Evolutionary conservation across 2,797 vertebrate species (phyloP), one percentile per base, ranked within the genome.

Genomic region (Megaceryle alcyon): DNA sequence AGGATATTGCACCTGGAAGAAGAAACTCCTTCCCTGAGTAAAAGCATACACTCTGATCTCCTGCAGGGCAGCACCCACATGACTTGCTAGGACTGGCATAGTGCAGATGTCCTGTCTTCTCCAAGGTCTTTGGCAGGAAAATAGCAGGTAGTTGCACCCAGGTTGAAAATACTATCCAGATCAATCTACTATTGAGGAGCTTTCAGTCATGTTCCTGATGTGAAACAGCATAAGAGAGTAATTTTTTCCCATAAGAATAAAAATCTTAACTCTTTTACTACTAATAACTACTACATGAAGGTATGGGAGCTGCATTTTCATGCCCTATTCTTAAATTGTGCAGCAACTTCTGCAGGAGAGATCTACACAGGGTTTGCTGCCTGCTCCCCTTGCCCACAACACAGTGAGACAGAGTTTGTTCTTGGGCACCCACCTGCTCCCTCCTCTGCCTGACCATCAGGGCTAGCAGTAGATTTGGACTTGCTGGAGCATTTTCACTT

Each of bases 401-500:
- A 19, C 35, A 4, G 4, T 5, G 57, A 71, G 39, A 43, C 3
- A 22, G 17, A 3, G 10, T 22, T 76, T 2, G 0, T 18, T 6
- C 14, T 2, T 48, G 21, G n/a, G 48, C 14, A 72, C 9, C 22
- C 66, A 39, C 21, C 66, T 59, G 29, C 59, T 68, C 33, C 33
- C 22, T 68, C 28, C 28, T 64, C 53, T 69, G 26, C 49, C 81
- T 69, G 10, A 11, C 31, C 1, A 0, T 28, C 5, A 41, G n/a
- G 28, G 15, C 37, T 78, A 60, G 37, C 49, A 44, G 12, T 14
- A 46, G 39, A 4, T 48, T 70, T 66, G 48, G 35, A 22, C 57
- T 46, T 53, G 7, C n/a, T 60, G 51, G 17, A 76, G 9, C 1
- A 0, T 68, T 41, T 43, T 10, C 41, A 81, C 10, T 39, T 44